Evolutionary conservation across 2,797 vertebrate genomes (phyloP).

Genomic region (Microchirus variegatus): DNA sequence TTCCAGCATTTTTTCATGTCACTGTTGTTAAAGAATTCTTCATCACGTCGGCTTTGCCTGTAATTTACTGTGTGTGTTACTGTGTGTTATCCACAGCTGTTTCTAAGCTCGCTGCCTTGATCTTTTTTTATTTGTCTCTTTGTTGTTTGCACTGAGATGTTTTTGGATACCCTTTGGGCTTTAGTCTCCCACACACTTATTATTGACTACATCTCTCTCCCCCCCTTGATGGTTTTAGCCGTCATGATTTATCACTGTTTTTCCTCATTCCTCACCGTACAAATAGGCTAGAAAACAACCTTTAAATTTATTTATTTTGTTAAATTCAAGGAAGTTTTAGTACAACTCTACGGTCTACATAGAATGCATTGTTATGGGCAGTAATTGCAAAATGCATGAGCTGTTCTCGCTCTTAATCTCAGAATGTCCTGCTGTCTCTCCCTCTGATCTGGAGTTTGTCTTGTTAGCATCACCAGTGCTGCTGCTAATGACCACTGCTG

Average conservation of each 20-base stretch:
- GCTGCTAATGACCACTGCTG: conserved; percentile 70
- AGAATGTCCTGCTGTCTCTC: conserved; percentile 9
- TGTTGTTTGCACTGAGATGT: conserved; percentile 24
- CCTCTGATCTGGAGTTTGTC: conserved; percentile 38
- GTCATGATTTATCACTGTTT: conserved; percentile 23
- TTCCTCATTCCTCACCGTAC: conserved; percentile 17
- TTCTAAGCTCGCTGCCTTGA: conserved; percentile 23
- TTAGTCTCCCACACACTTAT: conserved; percentile 18
- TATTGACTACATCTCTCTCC: conserved; percentile 40
- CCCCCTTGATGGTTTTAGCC: conserved; percentile 9
- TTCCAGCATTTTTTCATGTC: conserved; percentile 5
- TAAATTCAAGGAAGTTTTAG: too few species aligned
- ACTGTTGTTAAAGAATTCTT: conserved; percentile 31
- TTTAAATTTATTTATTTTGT: neutral
- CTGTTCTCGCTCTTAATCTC: neutral
- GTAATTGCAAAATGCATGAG: too few species aligned
- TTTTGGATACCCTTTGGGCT: conserved; percentile 32
- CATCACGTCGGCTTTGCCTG: conserved; percentile 18
- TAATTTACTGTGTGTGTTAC: conserved; percentile 23
- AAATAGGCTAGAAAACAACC: conserved; percentile 1
- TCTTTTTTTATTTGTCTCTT: conserved; percentile 32
- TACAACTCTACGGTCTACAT: too few species aligned
- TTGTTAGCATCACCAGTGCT: conserved; percentile 52
- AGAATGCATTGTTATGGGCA: too few species aligned
- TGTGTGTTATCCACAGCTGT: conserved; percentile 16